Evolutionary conservation across 2,888 invertebrate species (phyloP).

Genomic region (Xestia ashworthii): DNA sequence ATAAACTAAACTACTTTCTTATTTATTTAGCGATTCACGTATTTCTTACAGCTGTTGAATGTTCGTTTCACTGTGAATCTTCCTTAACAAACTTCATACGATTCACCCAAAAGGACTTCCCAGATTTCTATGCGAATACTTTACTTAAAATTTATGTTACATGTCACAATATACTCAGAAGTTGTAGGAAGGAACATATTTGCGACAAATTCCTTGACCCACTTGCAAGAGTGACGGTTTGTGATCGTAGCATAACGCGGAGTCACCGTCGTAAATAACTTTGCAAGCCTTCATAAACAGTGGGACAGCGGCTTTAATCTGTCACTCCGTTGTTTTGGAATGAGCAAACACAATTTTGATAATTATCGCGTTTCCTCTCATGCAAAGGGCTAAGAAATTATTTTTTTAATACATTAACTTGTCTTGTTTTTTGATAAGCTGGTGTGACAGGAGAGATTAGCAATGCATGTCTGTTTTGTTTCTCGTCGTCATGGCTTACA

Average conservation of each 20-base stretch:
- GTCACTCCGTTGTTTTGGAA: constrained; percentile 59
- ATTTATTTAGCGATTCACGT: too few species aligned
- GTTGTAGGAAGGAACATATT: constrained; percentile 46
- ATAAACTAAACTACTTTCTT: not conserved
- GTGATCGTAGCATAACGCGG: constrained; percentile 61
- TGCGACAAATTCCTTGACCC: constrained; percentile 66
- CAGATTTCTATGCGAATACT: constrained; percentile 27
- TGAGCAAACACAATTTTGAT: constrained; percentile 64
- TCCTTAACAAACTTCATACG: constrained; percentile 9
- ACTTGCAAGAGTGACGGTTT: constrained; percentile 58
- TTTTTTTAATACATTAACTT: constrained; percentile 48
- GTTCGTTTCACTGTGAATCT: not conserved
- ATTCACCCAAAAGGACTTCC: not conserved
- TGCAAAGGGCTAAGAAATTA: constrained; percentile 41
- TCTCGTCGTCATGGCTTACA: not conserved
- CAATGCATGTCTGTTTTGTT: constrained; percentile 24
- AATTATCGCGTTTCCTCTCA: constrained; percentile 52
- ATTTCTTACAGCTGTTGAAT: too few species aligned
- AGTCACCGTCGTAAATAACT: constrained; percentile 69
- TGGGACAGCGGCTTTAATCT: constrained; percentile 62
- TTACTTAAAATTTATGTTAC: constrained; percentile 38
- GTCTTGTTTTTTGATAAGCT: constrained; percentile 28
- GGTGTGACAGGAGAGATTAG: constrained; percentile 39
- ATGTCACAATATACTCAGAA: constrained; percentile 46
- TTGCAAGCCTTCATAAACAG: constrained; percentile 67